These are phyloP conservation scores for Drosophila mauritiana DNA, from an alignment of 1,140 invertebrate species.

Conservation along the genomic window DNA sequence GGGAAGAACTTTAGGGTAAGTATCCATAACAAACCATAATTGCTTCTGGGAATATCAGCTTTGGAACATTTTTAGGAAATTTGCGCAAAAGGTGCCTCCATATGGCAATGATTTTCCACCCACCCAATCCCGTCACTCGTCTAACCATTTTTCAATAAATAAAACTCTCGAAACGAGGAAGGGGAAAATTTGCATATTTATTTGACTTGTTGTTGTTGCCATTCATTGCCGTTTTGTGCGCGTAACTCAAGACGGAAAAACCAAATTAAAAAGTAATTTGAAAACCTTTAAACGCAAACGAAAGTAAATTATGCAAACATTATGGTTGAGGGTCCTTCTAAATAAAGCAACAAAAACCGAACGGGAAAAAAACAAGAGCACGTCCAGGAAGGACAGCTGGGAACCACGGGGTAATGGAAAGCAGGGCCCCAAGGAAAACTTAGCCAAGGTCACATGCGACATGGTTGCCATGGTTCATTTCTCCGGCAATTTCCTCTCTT, in stretches of 20 bases:
- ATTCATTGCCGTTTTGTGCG: conserved; percentile 43
- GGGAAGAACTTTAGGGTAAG: background rate
- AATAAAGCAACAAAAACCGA: conserved; percentile 34
- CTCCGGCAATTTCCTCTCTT: conserved; percentile 6
- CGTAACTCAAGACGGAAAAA: conserved; percentile 80
- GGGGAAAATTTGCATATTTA: conserved; percentile 77
- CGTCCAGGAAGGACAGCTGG: conserved; percentile 61
- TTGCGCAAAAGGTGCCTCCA: background rate
- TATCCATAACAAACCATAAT: background rate
- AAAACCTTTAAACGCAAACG: conserved; percentile 81
- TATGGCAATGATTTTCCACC: conserved; percentile 1
- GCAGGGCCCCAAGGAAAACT: conserved; percentile 36
- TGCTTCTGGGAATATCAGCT: conserved; percentile 11
- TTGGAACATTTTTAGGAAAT: background rate
- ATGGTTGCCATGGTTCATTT: conserved; percentile 55
- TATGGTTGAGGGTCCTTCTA: conserved; percentile 59
- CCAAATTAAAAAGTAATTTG: conserved; percentile 83
- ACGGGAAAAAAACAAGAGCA: conserved; percentile 15
- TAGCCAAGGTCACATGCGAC: conserved; percentile 72
- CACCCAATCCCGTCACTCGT: conserved; percentile 32
- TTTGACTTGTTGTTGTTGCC: conserved; percentile 66
- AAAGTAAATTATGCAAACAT: conserved; percentile 83
- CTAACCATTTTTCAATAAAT: conserved; percentile 69
- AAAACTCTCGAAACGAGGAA: conserved; percentile 14
- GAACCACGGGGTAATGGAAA: conserved; percentile 19